Base-by-base conservation (phyloP, 2,888 invertebrate species). In the Dugesia japonica region DNA sequence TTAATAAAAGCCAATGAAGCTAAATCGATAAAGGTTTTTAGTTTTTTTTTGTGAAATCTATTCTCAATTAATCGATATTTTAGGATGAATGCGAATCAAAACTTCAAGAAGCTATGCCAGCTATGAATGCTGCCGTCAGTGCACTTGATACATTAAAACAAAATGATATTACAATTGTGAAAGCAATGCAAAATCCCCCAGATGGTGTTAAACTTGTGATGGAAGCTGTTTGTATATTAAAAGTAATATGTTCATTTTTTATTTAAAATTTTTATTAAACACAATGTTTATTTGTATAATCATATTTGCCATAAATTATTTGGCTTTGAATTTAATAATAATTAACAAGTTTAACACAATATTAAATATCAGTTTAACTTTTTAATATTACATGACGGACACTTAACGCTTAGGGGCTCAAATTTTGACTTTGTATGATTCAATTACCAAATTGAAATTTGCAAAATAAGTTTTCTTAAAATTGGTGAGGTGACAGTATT, bases 181-280 rank as follows among this genome's bases (percentile, higher is more conserved):
- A 83, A 79, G 78, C 81, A 0, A 82, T 84, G 83, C 76, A 79
- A 9, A 83, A 82, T 77, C 84, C 84, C 1, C 84, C 84, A 17
- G 77, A 80, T 1, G 83, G 83, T 23, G 83, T 84, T 15, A 82
- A 81, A 76, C 80, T 84, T 0, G 84, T 84, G 74, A 83, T 84
- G 83, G 84, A 84, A 78, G 81, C 84, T 42, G 82, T 84, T 75
- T 84, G 84, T 76, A 83, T 84, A 71, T 81, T 84, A 81, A 84
- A 83, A 81, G 83, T 82, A 71, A 71, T 28, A 15, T 7, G 28
- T 73, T 28, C 26, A 73, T 27, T 7, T 73, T 73, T n/a, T 28
- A n/a, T n/a, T n/a, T n/a, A n/a, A n/a, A n/a, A n/a, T n/a, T n/a
- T n/a, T n/a, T n/a, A n/a, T n/a, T n/a, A n/a, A n/a, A n/a, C n/a